These are phyloP conservation scores for Aleiodes sp. DNA, from an alignment of 1,140 invertebrate species.

Conservation along the genomic window DNA sequence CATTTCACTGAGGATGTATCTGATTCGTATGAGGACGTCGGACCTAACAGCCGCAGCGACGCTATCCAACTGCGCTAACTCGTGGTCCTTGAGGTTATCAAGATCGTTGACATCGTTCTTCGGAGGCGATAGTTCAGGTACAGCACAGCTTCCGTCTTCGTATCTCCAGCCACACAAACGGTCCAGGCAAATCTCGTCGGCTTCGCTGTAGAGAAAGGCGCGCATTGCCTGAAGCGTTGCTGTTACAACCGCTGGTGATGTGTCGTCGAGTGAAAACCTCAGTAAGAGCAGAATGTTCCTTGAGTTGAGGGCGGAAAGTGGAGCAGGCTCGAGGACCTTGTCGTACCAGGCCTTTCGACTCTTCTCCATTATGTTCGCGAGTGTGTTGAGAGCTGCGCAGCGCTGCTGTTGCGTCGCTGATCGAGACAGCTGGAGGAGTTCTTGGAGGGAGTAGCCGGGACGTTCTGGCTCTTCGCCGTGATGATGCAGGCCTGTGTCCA, in stretches of 20 bases:
- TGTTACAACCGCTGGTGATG: constrained; percentile 75
- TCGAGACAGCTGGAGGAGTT: constrained; percentile 81
- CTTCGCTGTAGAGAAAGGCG: constrained; percentile 77
- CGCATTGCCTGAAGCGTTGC: constrained; percentile 78
- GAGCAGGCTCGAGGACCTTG: constrained; percentile 66
- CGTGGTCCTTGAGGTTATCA: constrained; percentile 81
- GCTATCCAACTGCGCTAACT: constrained; percentile 81
- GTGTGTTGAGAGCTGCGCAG: constrained; percentile 77
- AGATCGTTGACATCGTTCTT: constrained; percentile 71
- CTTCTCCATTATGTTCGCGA: constrained; percentile 82
- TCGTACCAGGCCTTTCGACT: constrained; percentile 79
- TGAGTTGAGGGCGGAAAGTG: constrained; percentile 68
- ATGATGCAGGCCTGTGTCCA: constrained; percentile 80
- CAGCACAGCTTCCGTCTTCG: constrained; percentile 46
- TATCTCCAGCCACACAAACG: constrained; percentile 74
- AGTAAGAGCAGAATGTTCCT: constrained; percentile 80
- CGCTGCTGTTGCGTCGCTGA: constrained; percentile 80
- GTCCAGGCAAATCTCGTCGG: constrained; percentile 81
- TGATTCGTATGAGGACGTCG: constrained; percentile 77
- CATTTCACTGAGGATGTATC: constrained; percentile 75
- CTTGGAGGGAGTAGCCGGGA: constrained; percentile 88
- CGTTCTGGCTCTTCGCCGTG: constrained; percentile 91
- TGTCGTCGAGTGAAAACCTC: constrained; percentile 87
- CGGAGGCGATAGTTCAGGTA: constrained; percentile 70
- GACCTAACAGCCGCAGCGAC: constrained; percentile 79